These are phyloP conservation scores for Scaptomyza polygonia DNA, from an alignment of 2,888 invertebrate genomes.

Conservation along the genomic window DNA sequence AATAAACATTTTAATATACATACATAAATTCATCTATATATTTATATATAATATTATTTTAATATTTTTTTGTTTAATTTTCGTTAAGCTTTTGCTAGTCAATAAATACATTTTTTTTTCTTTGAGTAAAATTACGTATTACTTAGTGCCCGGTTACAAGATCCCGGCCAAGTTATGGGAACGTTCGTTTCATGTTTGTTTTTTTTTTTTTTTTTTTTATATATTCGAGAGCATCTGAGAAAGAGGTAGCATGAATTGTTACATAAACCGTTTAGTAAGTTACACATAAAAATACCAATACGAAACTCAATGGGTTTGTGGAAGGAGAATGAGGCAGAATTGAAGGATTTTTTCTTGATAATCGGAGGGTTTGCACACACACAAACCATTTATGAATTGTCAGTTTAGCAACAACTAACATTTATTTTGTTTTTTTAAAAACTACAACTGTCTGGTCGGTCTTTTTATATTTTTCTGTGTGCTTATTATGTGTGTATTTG, in stretches of 20 bases:
- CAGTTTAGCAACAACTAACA: constrained; percentile 60
- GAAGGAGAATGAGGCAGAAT: neutral
- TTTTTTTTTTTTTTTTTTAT: neutral
- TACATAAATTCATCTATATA: constrained; percentile 16
- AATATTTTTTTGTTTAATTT: constrained; percentile 24
- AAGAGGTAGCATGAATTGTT: constrained; percentile 70
- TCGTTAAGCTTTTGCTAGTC: constrained; percentile 44
- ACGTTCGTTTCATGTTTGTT: constrained; percentile 43
- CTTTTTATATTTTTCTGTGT: constrained; percentile 16
- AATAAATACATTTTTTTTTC: constrained; percentile 55
- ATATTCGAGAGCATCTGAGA: constrained; percentile 43
- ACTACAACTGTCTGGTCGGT: constrained; percentile 34
- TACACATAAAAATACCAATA: constrained; percentile 33
- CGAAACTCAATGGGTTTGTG: constrained; percentile 26
- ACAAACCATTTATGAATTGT: constrained; percentile 76
- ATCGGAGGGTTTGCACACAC: constrained; percentile 55
- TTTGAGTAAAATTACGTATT: constrained; percentile 53
- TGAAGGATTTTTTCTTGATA: constrained; percentile 6
- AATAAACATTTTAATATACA: constrained; percentile 52
- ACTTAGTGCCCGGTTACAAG: constrained; percentile 12
- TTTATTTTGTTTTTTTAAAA: constrained; percentile 31
- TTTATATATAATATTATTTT: constrained; percentile 20
- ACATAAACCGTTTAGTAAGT: constrained; percentile 53
- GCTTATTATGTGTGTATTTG: constrained; percentile 24
- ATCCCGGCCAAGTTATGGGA: constrained; percentile 35